phyloP scores from a whole-genome alignment of 2,888 invertebrate genomes.

The Lymantria dispar region DNA sequence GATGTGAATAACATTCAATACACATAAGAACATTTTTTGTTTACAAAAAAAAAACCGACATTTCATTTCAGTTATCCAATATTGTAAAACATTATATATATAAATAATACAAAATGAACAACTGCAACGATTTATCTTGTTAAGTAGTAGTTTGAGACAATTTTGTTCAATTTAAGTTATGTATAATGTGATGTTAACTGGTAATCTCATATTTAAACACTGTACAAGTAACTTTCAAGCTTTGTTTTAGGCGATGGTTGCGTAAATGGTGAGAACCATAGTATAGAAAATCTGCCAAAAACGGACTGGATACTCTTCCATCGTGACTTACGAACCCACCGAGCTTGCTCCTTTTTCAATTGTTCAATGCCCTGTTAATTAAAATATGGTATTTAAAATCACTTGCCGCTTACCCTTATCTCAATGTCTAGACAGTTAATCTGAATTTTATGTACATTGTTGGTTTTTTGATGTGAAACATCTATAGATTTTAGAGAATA shows the following conservation, averaged over 20 bases:
- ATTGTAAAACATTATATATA: too few species aligned
- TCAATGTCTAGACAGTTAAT: too few species aligned
- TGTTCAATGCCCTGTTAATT: slow-evolving; percentile 95
- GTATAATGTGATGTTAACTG: not conserved
- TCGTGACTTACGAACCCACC: slow-evolving; percentile 95
- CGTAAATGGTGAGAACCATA: slow-evolving; percentile 98
- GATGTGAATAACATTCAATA: slow-evolving; percentile 13
- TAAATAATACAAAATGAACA: not conserved
- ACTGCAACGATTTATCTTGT: not conserved
- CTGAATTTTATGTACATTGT: too few species aligned
- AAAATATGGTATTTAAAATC: slow-evolving; percentile 1
- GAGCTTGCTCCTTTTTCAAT: slow-evolving; percentile 96
- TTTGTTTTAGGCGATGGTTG: slow-evolving; percentile 90
- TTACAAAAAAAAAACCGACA: slow-evolving; percentile 11
- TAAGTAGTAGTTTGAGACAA: slow-evolving; percentile 24
- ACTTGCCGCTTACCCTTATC: too few species aligned
- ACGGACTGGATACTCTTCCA: slow-evolving; percentile 98
- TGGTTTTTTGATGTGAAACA: too few species aligned
- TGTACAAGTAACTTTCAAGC: slow-evolving; percentile 91
- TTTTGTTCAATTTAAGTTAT: slow-evolving; percentile 11
- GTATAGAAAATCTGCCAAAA: slow-evolving; percentile 96
- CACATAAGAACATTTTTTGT: not conserved
- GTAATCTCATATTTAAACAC: slow-evolving; percentile 83
- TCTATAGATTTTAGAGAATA: too few species aligned
- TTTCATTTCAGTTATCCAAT: not conserved